phyloP scores from a whole-genome alignment of 2,888 invertebrate species.

The Drosophila melanosoma region DNA sequence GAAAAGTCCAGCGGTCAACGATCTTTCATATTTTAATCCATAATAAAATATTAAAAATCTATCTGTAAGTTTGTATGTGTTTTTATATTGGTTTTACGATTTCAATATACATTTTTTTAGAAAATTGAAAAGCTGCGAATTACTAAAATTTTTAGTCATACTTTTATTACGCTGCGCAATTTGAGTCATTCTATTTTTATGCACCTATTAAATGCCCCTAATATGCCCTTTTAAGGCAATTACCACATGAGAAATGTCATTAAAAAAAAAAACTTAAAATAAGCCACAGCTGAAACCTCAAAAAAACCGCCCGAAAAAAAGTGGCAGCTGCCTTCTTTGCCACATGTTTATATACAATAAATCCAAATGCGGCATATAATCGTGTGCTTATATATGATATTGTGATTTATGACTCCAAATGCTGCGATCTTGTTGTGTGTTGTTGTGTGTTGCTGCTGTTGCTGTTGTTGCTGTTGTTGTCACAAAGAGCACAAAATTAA shows the following conservation, averaged over 20 bases:
- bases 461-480: conserved; percentile 33
- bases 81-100: not conserved
- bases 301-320: conserved; percentile 21
- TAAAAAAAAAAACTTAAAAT: conserved; percentile 34
- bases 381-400: conserved; percentile 72
- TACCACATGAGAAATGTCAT: conserved; percentile 24
- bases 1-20: no score
- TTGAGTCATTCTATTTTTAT: not conserved
- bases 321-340: conserved; percentile 33
- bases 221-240: conserved; percentile 28
- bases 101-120: not conserved
- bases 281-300: conserved; percentile 32
- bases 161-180: not conserved
- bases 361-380: conserved; percentile 68
- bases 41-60: not conserved
- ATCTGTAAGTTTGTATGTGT: not conserved
- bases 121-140: not conserved
- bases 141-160: not conserved
- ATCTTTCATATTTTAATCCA: not conserved
- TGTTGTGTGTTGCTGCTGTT: not conserved
- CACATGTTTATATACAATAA: conserved; percentile 58
- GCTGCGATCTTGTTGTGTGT: conserved; percentile 25
- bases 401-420: conserved; percentile 66
- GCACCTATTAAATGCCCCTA: conserved; percentile 22
- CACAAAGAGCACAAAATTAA: conserved; percentile 69